Base-by-base conservation (phyloP, 2,888 invertebrate species). In the Adelphocoris suturalis region DNA sequence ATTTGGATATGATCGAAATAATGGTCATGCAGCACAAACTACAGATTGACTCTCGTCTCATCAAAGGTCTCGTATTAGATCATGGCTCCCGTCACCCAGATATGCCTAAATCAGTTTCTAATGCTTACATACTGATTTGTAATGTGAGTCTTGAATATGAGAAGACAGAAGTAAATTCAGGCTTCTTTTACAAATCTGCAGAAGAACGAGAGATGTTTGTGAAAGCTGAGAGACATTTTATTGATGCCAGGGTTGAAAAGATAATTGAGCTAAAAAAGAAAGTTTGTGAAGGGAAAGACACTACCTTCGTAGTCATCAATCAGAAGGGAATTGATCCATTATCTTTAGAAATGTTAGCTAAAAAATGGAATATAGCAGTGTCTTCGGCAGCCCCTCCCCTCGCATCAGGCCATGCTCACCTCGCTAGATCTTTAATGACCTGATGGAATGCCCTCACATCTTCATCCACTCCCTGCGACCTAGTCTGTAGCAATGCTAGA, bases 141-240 rank as follows among this genome's bases (percentile, higher is more conserved):
- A 99, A 99, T 93, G 98, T 99, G 27, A 99, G 99, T n/a, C 95
- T 99, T 93, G 99, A 99, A 93, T 99, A 99, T 93, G 99, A 99
- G 93, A 99, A 99, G 75, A 91, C 91, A 90, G 96, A 96, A 93
- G 96, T 96, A 0, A 99, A 99, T 94, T 98, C 99, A 5, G 99
- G 99, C 0, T 99, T 99, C 94, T 99, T 99, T 95, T 99, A 99
- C 94, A 99, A 99, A 94, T 97, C 98, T 4, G 98, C 99, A 0
- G 97, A 97, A 91, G 99, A 99, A 93, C 95, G 99, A 28, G 99
- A 99, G 93, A 98, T 98, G 92, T 95, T 99, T 91, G 97, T 99
- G 0, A 94, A 95, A 4, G 99, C 99, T 48, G 99, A 99, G 93
- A 95, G 99, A 82, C 97, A 98, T 92, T 99, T 99, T 93, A 99